Evolutionary conservation across 2,888 invertebrate species (phyloP).

Genomic region (Cremastinae sp.): DNA sequence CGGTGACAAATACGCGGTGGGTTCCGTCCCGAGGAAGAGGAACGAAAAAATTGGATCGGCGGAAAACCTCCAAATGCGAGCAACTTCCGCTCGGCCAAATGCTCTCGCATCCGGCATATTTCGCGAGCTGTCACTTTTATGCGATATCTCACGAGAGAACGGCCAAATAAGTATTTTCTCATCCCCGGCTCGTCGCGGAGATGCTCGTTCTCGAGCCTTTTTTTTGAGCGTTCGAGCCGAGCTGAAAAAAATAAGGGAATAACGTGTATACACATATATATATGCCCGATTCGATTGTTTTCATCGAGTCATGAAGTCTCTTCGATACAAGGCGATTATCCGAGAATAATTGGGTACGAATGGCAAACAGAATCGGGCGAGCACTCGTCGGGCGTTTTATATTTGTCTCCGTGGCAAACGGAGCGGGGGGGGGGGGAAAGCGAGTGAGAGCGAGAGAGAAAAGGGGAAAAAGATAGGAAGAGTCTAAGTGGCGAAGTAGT

Average conservation of each 20-base stretch:
- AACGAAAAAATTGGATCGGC: slow-evolving; percentile 15
- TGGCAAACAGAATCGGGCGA: slow-evolving; percentile 77
- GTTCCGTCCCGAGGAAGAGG: slow-evolving; percentile 69
- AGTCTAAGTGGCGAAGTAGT: slow-evolving; percentile 38
- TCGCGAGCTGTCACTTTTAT: slow-evolving; percentile 59
- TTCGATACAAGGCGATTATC: slow-evolving; percentile 77
- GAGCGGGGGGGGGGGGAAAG: slow-evolving; percentile 48
- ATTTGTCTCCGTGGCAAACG: slow-evolving; percentile 45
- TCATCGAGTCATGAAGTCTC: slow-evolving; percentile 48
- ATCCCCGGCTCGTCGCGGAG: too few species aligned
- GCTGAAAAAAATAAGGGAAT: slow-evolving; percentile 63
- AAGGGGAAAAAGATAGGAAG: not conserved
- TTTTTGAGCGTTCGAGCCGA: slow-evolving; percentile 13
- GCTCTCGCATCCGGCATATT: slow-evolving; percentile 28
- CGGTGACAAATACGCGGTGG: slow-evolving; percentile 76
- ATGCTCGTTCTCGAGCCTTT: not conserved
- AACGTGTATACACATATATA: too few species aligned
- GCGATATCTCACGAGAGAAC: not conserved
- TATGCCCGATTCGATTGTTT: slow-evolving; percentile 72
- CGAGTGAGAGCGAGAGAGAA: slow-evolving; percentile 14
- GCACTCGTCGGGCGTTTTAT: slow-evolving; percentile 60
- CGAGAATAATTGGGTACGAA: slow-evolving; percentile 79
- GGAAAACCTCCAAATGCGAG: slow-evolving; percentile 73
- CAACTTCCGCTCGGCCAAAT: slow-evolving; percentile 49
- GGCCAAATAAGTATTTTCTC: too few species aligned